Evolutionary conservation across 2,888 invertebrate species (phyloP), one percentile per base, ranked within the genome.

Genomic region (Stegana nigrithorax): DNA sequence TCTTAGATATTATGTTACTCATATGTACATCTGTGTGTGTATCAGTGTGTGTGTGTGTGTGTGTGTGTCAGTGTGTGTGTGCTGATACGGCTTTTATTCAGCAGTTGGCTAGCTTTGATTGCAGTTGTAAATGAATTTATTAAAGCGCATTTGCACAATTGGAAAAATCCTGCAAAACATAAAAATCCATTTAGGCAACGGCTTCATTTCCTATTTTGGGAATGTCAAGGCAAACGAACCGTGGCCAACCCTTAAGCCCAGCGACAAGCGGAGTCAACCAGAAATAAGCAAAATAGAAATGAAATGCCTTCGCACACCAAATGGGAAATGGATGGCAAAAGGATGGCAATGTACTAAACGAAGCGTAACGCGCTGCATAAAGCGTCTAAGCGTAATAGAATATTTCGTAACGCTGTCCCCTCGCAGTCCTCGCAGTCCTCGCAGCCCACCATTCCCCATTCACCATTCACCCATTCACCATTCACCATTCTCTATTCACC

Each of bases 201-300:
- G 10, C 21, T 23, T 12, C 21, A 23, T 45, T 45, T 45, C 45
- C 45, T 19, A 12, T 45, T 45, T 45, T n/a, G n/a, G n/a, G n/a
- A n/a, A n/a, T n/a, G 32, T 36, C 36, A 55, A 19, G 23, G 14
- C 36, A 32, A 55, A 55, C 53, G 36, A 55, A 55, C 53, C 53
- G 21, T 55, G 53, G 21, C 53, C 42, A 8, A 42, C 7, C 42
- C n/a, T n/a, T n/a, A 42, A 39, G 14, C 14, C 42, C 42, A 42
- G 14, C 10, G 42, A n/a, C 42, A 12, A 5, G 6, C 4, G n/a
- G 17, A 42, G 1, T 42, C 14, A n/a, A 8, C 6, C 17, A 42
- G 50, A 29, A 53, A 39, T 39, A 29, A 50, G n/a, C 14, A 53
- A n/a, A 55, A 55, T 29, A 29, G 17, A 51, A 55, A n/a, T 4